A percentile compares a stretch with the other conserved stretches of the same genome.
Evolutionary conservation across 2,888 invertebrate species (phyloP).

Genomic region (Tetanocera ferruginea): DNA sequence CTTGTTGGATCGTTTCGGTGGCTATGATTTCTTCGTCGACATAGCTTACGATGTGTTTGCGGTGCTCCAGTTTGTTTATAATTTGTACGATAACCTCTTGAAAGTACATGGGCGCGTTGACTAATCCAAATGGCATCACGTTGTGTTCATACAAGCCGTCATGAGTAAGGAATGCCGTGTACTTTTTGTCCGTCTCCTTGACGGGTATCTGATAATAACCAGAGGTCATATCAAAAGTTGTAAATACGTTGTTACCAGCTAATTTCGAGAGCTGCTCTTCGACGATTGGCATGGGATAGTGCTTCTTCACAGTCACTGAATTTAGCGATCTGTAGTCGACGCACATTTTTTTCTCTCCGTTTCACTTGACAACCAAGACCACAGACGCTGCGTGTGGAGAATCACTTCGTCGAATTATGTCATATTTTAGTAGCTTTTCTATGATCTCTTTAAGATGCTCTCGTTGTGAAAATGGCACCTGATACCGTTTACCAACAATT

Average conservation of each 20-base stretch:
- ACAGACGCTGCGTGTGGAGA: conserved; percentile 45
- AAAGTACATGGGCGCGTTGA: conserved; percentile 60
- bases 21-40: conserved; percentile 45
- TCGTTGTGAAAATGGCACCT: conserved; percentile 25
- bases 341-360: conserved; percentile 43
- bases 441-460: conserved; percentile 5
- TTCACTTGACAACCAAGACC: conserved; percentile 40
- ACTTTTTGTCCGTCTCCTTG: too few species aligned
- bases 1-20: not conserved
- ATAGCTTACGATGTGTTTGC: not conserved
- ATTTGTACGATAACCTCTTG: conserved; percentile 46
- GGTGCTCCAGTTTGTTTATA: not conserved
- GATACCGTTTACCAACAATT: conserved; percentile 29
- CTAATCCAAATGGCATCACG: conserved; percentile 61
- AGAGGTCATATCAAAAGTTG: conserved; percentile 50
- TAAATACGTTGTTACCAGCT: conserved; percentile 48
- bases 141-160: conserved; percentile 59
- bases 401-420: conserved; percentile 40
- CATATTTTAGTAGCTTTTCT: conserved; percentile 29
- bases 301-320: conserved; percentile 46
- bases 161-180: too few species aligned
- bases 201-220: too few species aligned
- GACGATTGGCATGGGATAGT: conserved; percentile 46
- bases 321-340: conserved; percentile 44
- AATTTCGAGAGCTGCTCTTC: conserved; percentile 49